A percentile compares a stretch with the other conserved stretches of the same genome.
phyloP scores from a whole-genome alignment of 2,113 vertebrate genomes.

The Myrmecophaga tridactyla region DNA sequence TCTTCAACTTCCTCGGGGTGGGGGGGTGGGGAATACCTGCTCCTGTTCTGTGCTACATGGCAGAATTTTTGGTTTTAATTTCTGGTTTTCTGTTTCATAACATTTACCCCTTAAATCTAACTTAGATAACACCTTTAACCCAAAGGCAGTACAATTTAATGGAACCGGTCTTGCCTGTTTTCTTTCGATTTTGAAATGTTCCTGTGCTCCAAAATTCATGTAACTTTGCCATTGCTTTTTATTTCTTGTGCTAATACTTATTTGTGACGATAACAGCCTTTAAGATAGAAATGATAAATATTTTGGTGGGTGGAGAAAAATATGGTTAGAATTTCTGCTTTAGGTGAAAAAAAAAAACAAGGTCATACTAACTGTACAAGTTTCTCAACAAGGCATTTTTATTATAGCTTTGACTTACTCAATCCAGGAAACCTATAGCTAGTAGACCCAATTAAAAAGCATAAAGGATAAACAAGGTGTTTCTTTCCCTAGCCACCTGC shows the following conservation, averaged over 20 bases:
- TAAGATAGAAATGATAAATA: constrained; percentile 12
- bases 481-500: constrained; percentile 40
- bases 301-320: constrained; percentile 34
- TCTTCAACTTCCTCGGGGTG: neutral
- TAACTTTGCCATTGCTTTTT: neutral
- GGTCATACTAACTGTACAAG: neutral
- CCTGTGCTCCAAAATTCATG: constrained; percentile 12
- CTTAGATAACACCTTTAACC: constrained; percentile 30
- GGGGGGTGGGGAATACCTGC: neutral
- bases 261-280: neutral
- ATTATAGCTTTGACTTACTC: constrained; percentile 40
- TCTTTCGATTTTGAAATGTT: constrained; percentile 6
- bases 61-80: neutral
- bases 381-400: constrained; percentile 43
- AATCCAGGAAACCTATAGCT: constrained; percentile 43
- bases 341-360: neutral
- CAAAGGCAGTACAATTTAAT: neutral
- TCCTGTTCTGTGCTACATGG: neutral
- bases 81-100: neutral
- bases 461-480: constrained; percentile 53
- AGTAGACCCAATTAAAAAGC: constrained; percentile 11
- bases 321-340: constrained; percentile 54
- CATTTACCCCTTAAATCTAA: neutral
- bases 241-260: constrained; percentile 42
- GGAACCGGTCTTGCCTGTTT: constrained; percentile 21